Evolutionary conservation across 2,888 invertebrate genomes (phyloP).

Genomic region (Desoria tigrina): DNA sequence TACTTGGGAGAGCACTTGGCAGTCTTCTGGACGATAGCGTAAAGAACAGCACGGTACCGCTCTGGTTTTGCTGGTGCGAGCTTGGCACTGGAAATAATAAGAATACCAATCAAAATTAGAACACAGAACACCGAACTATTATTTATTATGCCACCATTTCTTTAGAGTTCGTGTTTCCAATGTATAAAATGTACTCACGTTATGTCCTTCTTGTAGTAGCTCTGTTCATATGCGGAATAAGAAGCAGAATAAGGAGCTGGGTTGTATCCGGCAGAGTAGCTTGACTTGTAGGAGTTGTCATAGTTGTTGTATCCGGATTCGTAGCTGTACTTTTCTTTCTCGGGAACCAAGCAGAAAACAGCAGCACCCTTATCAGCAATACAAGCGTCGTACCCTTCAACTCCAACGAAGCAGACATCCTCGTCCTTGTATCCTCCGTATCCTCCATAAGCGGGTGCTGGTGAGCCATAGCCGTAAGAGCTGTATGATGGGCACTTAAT

Average conservation of each 20-base stretch:
- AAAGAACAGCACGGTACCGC: slow-evolving; percentile 43
- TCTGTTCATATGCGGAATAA: slow-evolving; percentile 28
- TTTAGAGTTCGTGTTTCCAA: slow-evolving; percentile 1
- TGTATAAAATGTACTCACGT: slow-evolving; percentile 36
- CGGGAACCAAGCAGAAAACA: slow-evolving; percentile 48
- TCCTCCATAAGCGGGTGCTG: slow-evolving; percentile 23
- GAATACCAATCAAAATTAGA: slow-evolving; percentile 6
- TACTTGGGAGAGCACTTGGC: slow-evolving; percentile 36
- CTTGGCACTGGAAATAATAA: slow-evolving; percentile 32
- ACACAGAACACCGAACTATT: too few relatives aligned
- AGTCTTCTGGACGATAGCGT: slow-evolving; percentile 46
- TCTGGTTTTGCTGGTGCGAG: slow-evolving; percentile 30
- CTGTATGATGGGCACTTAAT: slow-evolving; percentile 41
- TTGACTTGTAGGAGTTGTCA: slow-evolving; percentile 6
- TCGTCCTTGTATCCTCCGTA: slow-evolving; percentile 41
- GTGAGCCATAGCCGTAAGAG: slow-evolving; percentile 18
- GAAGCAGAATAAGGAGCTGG: slow-evolving; percentile 28
- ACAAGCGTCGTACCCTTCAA: slow-evolving; percentile 50
- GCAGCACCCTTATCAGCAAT: slow-evolving; percentile 52
- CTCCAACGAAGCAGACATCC: slow-evolving; percentile 49
- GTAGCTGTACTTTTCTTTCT: slow-evolving; percentile 19
- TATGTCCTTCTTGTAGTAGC: slow-evolving; percentile 46
- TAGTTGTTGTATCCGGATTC: slow-evolving; percentile 14
- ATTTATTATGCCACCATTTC: too few relatives aligned
- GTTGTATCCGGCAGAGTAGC: slow-evolving; percentile 23